Evolutionary conservation across 2,888 invertebrate genomes (phyloP), one percentile per base, ranked within the genome.

Genomic region (Ennomos erosarius): DNA sequence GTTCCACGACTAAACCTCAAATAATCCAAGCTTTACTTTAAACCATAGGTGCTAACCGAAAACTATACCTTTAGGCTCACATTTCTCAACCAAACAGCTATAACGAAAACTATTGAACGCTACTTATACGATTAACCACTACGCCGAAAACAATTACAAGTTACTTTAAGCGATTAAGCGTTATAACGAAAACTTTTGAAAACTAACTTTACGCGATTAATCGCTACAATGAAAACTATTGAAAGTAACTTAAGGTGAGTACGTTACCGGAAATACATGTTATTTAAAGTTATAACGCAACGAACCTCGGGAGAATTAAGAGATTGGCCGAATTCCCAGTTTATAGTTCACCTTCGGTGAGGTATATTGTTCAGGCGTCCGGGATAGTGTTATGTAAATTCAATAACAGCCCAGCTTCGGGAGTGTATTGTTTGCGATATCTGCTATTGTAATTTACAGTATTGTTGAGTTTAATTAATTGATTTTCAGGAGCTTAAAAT

Each of bases 21-120:
- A 74, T 92, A 90, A 93, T 92, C 93, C 92, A 84, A 75, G 87
- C 82, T 79, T 78, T 82, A 85, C 83, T 87, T 88, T 90, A 89
- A 88, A 85, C 88, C 88, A 82, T 77, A 78, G 78, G 82, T 79
- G 82, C 87, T 92, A 91, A 90, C 87, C 84, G 84, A 74, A 74
- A 77, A 77, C 81, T 79, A 26, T 26, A 79, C 82, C 81, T 75
- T 74, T 68, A 50, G 56, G 65, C 70, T 67, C 65, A 63, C 64
- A 60, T 70, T 69, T 72, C 72, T 70, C 64, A 68, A 75, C 59
- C 77, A 51, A 46, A 34, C 37, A 44, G 9, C 54, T 51, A 55
- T 36, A 9, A 70, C 77, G 74, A 77, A 82, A 82, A 81, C 84
- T 85, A 85, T 83, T 81, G 81, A 84, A 83, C 82, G 78, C 81